Evolutionary conservation across 2,797 vertebrate species (phyloP), one percentile per base, ranked within the genome.

Genomic region (Gymnoscopelus microlampas): DNA sequence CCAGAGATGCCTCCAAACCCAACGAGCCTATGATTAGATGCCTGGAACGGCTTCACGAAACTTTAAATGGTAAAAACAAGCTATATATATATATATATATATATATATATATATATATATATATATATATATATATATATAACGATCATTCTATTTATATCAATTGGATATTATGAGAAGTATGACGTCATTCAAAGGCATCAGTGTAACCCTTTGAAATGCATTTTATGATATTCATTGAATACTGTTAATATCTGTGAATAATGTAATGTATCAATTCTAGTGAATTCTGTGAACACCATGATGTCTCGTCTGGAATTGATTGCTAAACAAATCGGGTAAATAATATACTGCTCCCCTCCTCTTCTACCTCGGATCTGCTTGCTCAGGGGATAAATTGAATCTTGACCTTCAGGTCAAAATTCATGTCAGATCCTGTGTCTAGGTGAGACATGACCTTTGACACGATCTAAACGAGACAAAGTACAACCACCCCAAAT

Each of bases 321-420:
- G 67, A 93, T 95, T 24, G 93, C 94, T 61, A 94, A 90, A 72
- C 90, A 93, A 75, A 95, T 85, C 82, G 93, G 95, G 96, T 97
- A 90, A 81, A 89, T 70, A 79, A 1, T 32, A 58, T 5, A 12
- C 56, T 4, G 23, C 14, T 29, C 13, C 26, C 4, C n/a, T n/a
- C n/a, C n/a, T n/a, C n/a, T n/a, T n/a, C n/a, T n/a, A n/a, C n/a
- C n/a, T n/a, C n/a, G n/a, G n/a, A n/a, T n/a, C n/a, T n/a, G n/a
- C n/a, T n/a, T n/a, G n/a, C n/a, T n/a, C n/a, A n/a, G n/a, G n/a
- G n/a, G n/a, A n/a, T n/a, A n/a, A n/a, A n/a, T n/a, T n/a, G n/a
- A n/a, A n/a, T n/a, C n/a, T n/a, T n/a, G n/a, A n/a, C n/a, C n/a
- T n/a, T n/a, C n/a, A n/a, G n/a, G n/a, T n/a, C n/a, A n/a, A n/a